phyloP scores from a whole-genome alignment of 2,113 vertebrate genomes.

The Sterrhoptilus dennistouni region DNA sequence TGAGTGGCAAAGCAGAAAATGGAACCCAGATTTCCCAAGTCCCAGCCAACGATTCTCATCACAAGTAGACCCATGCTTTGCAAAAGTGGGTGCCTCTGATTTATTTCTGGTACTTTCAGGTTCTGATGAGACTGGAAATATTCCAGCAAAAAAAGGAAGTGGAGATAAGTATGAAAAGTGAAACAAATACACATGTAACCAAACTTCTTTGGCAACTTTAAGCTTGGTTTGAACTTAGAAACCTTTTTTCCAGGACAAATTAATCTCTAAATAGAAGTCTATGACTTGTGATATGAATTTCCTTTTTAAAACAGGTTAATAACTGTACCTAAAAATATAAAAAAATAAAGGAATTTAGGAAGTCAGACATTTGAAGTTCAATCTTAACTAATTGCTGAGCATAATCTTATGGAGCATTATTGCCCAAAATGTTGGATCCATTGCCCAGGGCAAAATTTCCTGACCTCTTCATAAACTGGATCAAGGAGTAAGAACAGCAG shows the following conservation, averaged over 20 bases:
- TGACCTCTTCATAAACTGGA: background rate
- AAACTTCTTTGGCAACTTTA: background rate
- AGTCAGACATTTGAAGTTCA: background rate
- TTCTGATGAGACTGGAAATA: background rate
- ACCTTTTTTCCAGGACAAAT: background rate
- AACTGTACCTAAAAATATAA: background rate
- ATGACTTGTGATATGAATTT: background rate
- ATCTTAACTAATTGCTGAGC: background rate
- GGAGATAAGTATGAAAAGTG: background rate
- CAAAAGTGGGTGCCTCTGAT: background rate
- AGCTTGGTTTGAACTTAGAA: background rate
- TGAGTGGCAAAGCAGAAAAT: background rate
- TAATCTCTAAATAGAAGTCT: background rate
- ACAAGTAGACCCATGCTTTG: background rate
- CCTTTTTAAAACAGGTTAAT: background rate
- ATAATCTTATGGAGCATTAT: background rate
- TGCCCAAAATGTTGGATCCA: background rate
- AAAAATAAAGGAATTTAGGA: background rate
- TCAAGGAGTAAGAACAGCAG: background rate
- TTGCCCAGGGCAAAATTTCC: background rate
- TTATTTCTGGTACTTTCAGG: background rate
- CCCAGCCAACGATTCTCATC: background rate
- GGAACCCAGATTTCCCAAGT: background rate
- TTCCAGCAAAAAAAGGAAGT: conserved; percentile 12
- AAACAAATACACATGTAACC: background rate